Evolutionary conservation across 1,140 invertebrate species (phyloP).

Genomic region (Euura lappo): DNA sequence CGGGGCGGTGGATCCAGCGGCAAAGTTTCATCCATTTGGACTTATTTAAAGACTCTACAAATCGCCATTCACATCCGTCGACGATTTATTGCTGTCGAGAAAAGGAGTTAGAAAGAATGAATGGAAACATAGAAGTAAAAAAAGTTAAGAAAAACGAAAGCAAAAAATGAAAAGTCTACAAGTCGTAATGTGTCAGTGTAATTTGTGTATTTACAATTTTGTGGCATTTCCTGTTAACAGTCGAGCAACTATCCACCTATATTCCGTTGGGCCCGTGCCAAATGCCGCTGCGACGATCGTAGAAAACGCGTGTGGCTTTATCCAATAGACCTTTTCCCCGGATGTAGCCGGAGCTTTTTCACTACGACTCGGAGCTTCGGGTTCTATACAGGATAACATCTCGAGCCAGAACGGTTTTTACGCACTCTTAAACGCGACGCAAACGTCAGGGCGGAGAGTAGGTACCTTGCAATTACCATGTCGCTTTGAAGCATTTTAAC

Average conservation of each 20-base stretch:
- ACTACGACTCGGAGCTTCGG: not conserved
- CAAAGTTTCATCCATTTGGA: not conserved
- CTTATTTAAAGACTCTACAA: not conserved
- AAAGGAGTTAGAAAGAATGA: not conserved
- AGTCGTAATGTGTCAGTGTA: constrained; percentile 1
- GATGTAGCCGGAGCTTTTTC: not conserved
- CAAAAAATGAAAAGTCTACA: not conserved
- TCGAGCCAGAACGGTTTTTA: not conserved
- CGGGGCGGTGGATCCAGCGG: not conserved
- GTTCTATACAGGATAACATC: not conserved
- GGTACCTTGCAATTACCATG: not conserved
- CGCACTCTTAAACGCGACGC: not conserved
- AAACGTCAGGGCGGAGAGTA: not conserved
- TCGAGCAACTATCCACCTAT: not conserved
- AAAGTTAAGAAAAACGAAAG: not conserved
- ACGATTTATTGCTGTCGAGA: not conserved
- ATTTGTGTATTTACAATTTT: constrained; percentile 1
- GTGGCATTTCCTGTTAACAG: constrained; percentile 4
- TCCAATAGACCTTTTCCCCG: not conserved
- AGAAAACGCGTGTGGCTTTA: not conserved
- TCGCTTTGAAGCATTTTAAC: not conserved
- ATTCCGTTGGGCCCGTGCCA: not conserved
- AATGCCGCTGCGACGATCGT: not conserved
- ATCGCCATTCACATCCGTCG: not conserved
- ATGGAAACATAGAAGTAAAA: not conserved